Base-by-base conservation (phyloP, 2,113 vertebrate species). In the Apodemus speciosus region DNA sequence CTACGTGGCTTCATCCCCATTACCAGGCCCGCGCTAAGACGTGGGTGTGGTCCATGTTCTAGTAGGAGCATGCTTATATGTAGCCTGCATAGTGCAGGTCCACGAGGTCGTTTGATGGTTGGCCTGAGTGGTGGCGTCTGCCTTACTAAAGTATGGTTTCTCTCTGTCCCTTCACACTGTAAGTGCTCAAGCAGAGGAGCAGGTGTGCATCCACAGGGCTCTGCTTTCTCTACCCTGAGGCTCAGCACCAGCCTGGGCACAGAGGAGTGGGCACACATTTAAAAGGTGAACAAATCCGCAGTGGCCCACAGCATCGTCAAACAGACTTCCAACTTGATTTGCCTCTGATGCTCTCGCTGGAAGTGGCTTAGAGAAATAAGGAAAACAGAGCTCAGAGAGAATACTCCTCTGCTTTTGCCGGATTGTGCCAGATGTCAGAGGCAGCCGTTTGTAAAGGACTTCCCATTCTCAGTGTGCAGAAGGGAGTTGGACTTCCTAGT, bases 351-450 rank as follows among this genome's bases (percentile, higher is more conserved):
- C 86, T 92, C 46, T 77, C 69, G 38, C 77, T 66, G 73, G 71
- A 89, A 68, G 90, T 21, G 40, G 27, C 85, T 95, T 92, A 88
- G 92, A 91, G 94, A 92, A 95, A 81, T 60, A 85, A 93, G 88
- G 51, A 75, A 76, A 89, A 94, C 43, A 38, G 89, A 84, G 84
- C 76, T 53, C 93, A 72, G 89, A 80, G 72, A 84, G 85, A 87
- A 90, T 53, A 85, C 68, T 68, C 40, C 69, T 60, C 75, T 38
- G n/a, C 46, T 35, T 32, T 73, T 88, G 51, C 81, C 88, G 69
- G 75, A 62, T 43, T 71, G 68, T 95, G 79, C 73, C 85, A 76
- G 80, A 90, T 51, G 68, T 81, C 87, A 87, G 60, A 66, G 58
- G 35, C 32, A 13, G 80, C 84, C 89, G 77, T 90, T 91, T 92